Conservation (phyloP, 2,797 vertebrate genomes). For the Rhinogobio ventralis region DNA sequence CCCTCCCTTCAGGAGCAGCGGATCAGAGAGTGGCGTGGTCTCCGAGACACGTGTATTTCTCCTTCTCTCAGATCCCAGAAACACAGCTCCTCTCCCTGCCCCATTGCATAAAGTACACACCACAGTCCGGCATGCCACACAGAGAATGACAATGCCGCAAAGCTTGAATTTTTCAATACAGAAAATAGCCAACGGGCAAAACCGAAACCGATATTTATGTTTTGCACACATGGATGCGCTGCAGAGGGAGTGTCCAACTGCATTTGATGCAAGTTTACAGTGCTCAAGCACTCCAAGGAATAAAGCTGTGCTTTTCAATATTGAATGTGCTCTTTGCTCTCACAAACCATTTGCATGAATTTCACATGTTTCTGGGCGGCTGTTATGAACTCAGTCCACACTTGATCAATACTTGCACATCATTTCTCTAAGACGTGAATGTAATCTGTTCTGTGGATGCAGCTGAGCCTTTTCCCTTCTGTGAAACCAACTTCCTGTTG, state of each 20-base stretch:
- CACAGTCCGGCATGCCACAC: background rate
- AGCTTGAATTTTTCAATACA: background rate
- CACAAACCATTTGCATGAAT: slow-evolving; percentile 14
- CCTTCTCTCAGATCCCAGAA: slow-evolving; percentile 40
- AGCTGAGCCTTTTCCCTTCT: slow-evolving; percentile 50
- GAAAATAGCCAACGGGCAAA: background rate
- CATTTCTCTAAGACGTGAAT: slow-evolving; percentile 27
- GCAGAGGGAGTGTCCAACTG: background rate
- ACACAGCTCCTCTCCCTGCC: slow-evolving; percentile 29
- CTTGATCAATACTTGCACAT: slow-evolving; percentile 45
- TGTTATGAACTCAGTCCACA: background rate
- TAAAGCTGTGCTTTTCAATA: slow-evolving; percentile 25
- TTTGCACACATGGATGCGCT: slow-evolving; percentile 17
- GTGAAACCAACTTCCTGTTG: slow-evolving; percentile 52
- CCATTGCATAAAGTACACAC: slow-evolving; percentile 23
- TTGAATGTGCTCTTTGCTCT: background rate
- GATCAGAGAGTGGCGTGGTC: slow-evolving; percentile 82
- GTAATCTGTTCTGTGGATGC: slow-evolving; percentile 35
- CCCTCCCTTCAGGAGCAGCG: slow-evolving; percentile 71
- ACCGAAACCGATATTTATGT: slow-evolving; percentile 4
- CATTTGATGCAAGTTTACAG: background rate
- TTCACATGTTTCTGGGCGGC: background rate
- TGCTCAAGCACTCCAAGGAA: background rate
- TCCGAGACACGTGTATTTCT: slow-evolving; percentile 61
- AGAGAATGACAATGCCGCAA: background rate